Conservation (phyloP, 2,797 vertebrate genomes). For the Pyrocephalus nanus region DNA sequence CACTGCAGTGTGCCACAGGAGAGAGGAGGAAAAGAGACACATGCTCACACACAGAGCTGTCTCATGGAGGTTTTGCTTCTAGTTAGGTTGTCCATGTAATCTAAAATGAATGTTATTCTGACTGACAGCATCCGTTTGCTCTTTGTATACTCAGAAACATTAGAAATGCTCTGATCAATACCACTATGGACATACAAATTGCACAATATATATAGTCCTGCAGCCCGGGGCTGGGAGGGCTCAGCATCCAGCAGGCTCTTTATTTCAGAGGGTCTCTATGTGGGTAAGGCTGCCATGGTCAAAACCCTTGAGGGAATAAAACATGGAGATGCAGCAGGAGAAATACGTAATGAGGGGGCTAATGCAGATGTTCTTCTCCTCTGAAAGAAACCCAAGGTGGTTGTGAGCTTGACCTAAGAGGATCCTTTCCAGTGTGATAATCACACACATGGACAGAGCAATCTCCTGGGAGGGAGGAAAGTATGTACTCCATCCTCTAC, state of each 20-base stretch:
- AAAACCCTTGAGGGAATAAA: not conserved
- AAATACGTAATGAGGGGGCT: not conserved
- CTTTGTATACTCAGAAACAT: slow-evolving; percentile 17
- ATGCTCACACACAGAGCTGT: not conserved
- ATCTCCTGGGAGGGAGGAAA: not conserved
- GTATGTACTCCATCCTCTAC: not conserved
- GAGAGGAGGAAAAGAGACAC: not conserved
- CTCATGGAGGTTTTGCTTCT: not conserved
- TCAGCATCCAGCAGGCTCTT: not conserved
- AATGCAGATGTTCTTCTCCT: not conserved
- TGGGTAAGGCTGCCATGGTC: not conserved
- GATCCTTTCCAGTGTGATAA: not conserved
- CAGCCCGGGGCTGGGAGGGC: not conserved
- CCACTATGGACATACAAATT: not conserved
- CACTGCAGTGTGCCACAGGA: not conserved
- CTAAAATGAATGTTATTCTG: slow-evolving; percentile 30
- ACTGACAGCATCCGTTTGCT: slow-evolving; percentile 50
- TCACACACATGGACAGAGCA: not conserved
- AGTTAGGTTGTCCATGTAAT: slow-evolving; percentile 15
- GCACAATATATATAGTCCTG: not conserved
- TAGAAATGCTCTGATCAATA: slow-evolving; percentile 32
- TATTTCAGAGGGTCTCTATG: not conserved
- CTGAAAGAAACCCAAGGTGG: not conserved
- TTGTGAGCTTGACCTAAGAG: slow-evolving; percentile 17
- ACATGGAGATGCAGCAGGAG: not conserved